Evolutionary conservation across 2,113 vertebrate species (phyloP).

Genomic region (Nannobrachium achirus): DNA sequence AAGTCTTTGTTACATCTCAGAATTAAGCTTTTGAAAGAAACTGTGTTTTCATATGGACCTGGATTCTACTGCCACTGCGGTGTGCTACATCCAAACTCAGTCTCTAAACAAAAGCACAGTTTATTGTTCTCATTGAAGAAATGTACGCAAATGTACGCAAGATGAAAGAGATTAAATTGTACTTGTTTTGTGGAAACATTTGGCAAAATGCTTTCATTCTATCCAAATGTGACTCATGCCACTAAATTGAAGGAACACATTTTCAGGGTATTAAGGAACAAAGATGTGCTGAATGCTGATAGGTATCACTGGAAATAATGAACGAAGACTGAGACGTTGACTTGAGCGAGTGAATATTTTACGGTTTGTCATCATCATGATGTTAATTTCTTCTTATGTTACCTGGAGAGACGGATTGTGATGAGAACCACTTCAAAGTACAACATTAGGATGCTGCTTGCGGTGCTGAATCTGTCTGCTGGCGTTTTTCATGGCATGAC

Average conservation of each 20-base stretch:
- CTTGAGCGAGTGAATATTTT: too few relatives aligned
- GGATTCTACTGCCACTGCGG: neutral
- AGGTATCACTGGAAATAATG: neutral
- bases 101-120: slow-evolving; percentile 2
- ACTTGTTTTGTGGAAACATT: neutral
- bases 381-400: neutral
- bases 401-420: neutral
- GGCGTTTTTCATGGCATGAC: neutral
- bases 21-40: slow-evolving; percentile 18
- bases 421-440: neutral
- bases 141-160: neutral
- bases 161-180: neutral
- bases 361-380: too few relatives aligned
- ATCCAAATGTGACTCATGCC: slow-evolving; percentile 5
- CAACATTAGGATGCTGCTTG: neutral
- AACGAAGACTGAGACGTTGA: too few relatives aligned
- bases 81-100: neutral
- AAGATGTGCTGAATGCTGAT: neutral
- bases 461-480: neutral
- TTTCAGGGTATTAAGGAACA: neutral
- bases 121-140: slow-evolving; percentile 26
- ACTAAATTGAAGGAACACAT: slow-evolving; percentile 11
- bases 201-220: neutral
- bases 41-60: slow-evolving; percentile 13
- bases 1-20: slow-evolving; percentile 23